These are phyloP conservation scores for Eristalinus sepulchralis DNA, from an alignment of 2,888 invertebrate species.

Conservation along the genomic window DNA sequence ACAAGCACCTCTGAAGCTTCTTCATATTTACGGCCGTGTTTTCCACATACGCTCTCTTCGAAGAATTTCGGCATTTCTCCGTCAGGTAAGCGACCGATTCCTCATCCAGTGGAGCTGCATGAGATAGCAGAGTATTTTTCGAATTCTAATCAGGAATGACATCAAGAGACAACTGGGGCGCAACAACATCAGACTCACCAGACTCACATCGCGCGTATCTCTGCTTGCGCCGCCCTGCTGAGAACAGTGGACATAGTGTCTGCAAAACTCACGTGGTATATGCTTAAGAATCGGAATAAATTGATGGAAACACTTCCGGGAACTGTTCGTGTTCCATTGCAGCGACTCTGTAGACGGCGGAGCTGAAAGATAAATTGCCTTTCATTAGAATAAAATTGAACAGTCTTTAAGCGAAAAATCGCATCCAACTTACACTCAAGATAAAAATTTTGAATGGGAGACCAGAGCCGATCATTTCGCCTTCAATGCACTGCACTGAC, in stretches of 20 bases:
- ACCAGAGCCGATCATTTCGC: neutral
- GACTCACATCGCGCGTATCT: neutral
- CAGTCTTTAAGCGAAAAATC: neutral
- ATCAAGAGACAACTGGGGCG: neutral
- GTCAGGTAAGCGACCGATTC: neutral
- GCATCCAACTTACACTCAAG: neutral
- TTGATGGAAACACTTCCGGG: neutral
- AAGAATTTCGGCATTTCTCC: slow-evolving; percentile 35
- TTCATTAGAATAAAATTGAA: neutral
- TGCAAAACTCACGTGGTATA: slow-evolving; percentile 3
- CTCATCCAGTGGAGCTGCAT: neutral
- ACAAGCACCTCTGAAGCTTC: slow-evolving; percentile 13
- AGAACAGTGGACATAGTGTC: neutral
- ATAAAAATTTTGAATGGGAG: neutral
- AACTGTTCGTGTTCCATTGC: neutral
- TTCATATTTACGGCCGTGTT: neutral
- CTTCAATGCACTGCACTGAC: neutral
- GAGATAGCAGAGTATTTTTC: neutral
- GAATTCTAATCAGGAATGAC: neutral
- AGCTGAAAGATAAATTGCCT: neutral
- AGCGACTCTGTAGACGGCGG: too few species aligned
- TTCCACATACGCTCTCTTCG: slow-evolving; percentile 25
- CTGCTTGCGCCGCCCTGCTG: neutral
- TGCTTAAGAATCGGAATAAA: slow-evolving; percentile 1
- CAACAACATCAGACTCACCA: neutral